Conservation (phyloP, 2,888 invertebrate genomes). For the Pristionchus japonicus region DNA sequence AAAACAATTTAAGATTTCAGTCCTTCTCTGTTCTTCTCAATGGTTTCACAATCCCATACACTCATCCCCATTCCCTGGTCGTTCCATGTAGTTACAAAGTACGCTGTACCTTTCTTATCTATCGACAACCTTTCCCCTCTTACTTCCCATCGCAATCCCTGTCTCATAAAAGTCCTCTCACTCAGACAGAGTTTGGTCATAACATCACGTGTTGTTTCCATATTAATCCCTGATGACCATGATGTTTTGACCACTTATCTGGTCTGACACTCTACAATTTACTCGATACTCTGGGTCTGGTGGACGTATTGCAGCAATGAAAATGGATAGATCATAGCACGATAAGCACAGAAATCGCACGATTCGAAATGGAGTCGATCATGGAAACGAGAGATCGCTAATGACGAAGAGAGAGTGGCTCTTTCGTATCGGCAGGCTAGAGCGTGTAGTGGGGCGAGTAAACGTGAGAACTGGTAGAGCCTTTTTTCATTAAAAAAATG, state of each 20-base stretch:
- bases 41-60: background rate
- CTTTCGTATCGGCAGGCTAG: background rate
- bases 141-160: background rate
- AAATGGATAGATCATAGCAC: background rate
- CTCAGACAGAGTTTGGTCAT: background rate
- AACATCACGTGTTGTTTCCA: background rate
- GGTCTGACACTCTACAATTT: too few species aligned
- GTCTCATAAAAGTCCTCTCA: background rate
- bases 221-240: background rate
- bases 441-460: background rate
- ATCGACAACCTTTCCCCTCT: conserved; percentile 8
- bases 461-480: too few species aligned
- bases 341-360: background rate
- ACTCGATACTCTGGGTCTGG: too few species aligned
- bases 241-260: background rate
- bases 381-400: background rate
- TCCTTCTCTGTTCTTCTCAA: background rate
- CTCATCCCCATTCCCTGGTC: background rate
- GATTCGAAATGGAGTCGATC: background rate
- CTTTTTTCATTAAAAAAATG: too few species aligned
- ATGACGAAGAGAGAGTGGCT: too few species aligned
- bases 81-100: background rate
- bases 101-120: background rate
- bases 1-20: too few species aligned
- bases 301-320: too few species aligned